phyloP scores from a whole-genome alignment of 2,888 invertebrate species.

The Prosapia bicincta region DNA sequence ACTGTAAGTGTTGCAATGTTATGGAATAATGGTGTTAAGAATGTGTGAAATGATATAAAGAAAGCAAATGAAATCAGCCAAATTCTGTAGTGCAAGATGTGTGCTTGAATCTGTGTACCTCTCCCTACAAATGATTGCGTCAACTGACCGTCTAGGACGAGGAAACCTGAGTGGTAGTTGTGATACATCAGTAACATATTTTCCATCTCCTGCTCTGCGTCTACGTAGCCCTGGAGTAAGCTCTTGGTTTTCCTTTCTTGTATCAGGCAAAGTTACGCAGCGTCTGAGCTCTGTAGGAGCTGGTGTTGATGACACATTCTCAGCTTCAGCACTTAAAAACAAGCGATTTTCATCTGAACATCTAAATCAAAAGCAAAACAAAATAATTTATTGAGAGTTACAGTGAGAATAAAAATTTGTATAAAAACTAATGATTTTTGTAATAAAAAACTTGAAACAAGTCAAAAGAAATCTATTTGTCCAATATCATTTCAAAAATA shows the following conservation, averaged over 20 bases:
- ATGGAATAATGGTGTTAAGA: not conserved
- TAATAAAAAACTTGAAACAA: no score
- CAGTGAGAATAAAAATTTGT: no score
- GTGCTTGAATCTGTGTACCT: constrained; percentile 4
- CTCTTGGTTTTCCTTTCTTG: constrained; percentile 34
- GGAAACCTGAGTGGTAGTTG: constrained; percentile 54
- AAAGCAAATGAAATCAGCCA: constrained; percentile 5
- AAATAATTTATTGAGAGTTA: no score
- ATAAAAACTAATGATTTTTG: no score
- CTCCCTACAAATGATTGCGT: constrained; percentile 12
- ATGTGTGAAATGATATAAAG: no score
- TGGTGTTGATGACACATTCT: not conserved
- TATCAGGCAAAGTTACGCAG: constrained; percentile 48
- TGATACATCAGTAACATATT: constrained; percentile 81
- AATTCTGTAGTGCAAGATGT: constrained; percentile 2
- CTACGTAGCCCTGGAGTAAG: constrained; percentile 66
- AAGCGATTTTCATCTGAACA: not conserved
- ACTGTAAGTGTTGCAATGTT: no score
- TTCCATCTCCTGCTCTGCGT: constrained; percentile 71
- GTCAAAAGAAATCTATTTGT: no score
- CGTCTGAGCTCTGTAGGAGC: constrained; percentile 41
- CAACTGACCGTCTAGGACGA: constrained; percentile 36
- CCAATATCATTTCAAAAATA: no score
- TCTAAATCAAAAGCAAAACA: not conserved
- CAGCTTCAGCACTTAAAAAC: constrained; percentile 16